Conservation (phyloP, 2,888 invertebrate species). For the Limnephilus auricula region DNA sequence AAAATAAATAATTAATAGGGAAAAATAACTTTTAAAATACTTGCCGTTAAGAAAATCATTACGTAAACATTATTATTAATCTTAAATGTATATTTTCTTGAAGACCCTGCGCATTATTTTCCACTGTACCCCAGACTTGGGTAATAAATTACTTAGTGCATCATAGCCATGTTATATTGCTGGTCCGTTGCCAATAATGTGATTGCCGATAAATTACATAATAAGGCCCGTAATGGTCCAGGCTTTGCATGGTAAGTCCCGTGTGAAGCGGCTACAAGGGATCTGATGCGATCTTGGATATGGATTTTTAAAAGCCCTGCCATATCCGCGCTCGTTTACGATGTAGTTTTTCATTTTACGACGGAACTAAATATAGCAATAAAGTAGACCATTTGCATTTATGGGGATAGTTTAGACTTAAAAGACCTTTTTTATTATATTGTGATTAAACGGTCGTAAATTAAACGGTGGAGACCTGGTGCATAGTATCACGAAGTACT, state of each 20-base stretch:
- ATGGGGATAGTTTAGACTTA: background rate
- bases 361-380: background rate
- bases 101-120: background rate
- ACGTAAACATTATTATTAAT: background rate
- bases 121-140: constrained; percentile 19
- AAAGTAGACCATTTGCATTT: constrained; percentile 8
- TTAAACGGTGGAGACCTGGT: background rate
- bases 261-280: background rate
- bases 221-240: constrained; percentile 37
- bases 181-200: constrained; percentile 63
- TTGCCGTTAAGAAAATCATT: background rate
- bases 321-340: constrained; percentile 27
- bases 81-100: background rate
- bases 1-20: too few species aligned
- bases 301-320: constrained; percentile 35
- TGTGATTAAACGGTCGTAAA: background rate
- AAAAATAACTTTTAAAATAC: too few species aligned
- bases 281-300: constrained; percentile 26
- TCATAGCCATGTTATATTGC: constrained; percentile 58
- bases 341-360: constrained; percentile 18
- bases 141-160: constrained; percentile 66
- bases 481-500: background rate
- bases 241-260: constrained; percentile 45
- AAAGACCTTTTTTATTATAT: background rate
- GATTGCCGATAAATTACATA: constrained; percentile 64